Evolutionary conservation across 2,113 vertebrate species (phyloP), one percentile per base, ranked within the genome.

Genomic region (Dromaius novaehollandiae): DNA sequence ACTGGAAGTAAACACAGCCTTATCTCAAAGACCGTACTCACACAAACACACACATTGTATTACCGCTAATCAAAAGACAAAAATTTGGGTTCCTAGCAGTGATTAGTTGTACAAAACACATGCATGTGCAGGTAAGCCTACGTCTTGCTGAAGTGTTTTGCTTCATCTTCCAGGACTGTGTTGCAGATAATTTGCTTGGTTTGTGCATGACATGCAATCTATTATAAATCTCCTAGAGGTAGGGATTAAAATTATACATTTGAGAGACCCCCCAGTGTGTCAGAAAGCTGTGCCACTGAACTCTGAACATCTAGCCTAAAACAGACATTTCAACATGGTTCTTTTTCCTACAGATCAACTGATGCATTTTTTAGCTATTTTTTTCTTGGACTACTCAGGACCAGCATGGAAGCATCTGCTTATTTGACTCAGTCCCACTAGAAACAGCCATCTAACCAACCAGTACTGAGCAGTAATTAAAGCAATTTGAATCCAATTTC

Each of bases 131-230:
- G 1, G 4, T 0, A 46, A 69, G 64, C 6, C 46, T 5, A 3
- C 4, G 8, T 11, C 44, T 25, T 32, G 48, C 48, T 46, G 0
- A 18, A 20, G 11, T 21, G 13, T 1, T 56, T 38, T n/a, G 14
- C 42, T 40, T 69, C 1, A 1, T 38, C 61, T 66, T 30, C 55
- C 58, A 51, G 36, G 19, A 79, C 21, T 25, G 18, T 7, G 6
- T 13, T 32, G 75, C 13, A 78, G 53, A 24, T 20, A 69, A 15
- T 53, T 66, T 51, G 36, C 50, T 64, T 73, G 46, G 44, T 32
- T 36, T 55, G 70, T n/a, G 9, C 24, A 34, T 21, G n/a, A 18
- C 26, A 18, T 7, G 42, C 6, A 32, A 70, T 6, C 18, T 58
- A 40, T 44, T 70, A 55, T 2, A 60, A 25, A 56, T 50, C 50